Evolutionary conservation across 2,888 invertebrate species (phyloP), one percentile per base, ranked within the genome.

Genomic region (Lamproptera curius): DNA sequence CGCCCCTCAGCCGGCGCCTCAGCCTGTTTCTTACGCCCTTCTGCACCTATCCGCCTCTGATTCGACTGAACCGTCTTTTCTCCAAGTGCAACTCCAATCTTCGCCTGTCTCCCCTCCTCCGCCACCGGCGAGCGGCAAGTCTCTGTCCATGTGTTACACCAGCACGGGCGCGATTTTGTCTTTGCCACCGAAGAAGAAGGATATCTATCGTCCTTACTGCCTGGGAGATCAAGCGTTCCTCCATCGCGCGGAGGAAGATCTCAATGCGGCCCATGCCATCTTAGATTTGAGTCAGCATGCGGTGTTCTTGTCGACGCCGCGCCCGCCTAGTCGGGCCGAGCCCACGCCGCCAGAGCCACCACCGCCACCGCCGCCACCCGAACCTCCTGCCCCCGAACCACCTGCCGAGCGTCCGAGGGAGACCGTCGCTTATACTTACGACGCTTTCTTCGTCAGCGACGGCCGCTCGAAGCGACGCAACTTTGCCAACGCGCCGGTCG

Each of bases 381-480:
- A 15, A 51, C 50, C 46, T 16, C 54, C 64, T 56, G 53, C 57
- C 54, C 45, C 58, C 56, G 6, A 56, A 51, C 41, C 62, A 69
- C 1, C 36, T 54, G 46, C 67, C 6, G 76, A 78, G 40, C 68
- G 75, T 28, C 68, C 83, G 13, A 86, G 90, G 31, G 94, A 95
- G 70, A 95, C 95, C 2, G 92, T 95, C 54, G 95, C 95, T 10
- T 96, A 96, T 76, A 95, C 96, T 14, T 95, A 96, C 80, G 95
- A 96, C 72, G 95, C 95, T n/a, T 95, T 96, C 78, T 95, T 96
- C 73, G 95, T 95, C 2, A 95, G 95, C 65, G 95, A 96, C 65
- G 95, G 96, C 0, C 90, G 95, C 33, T 95, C 95, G n/a, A 95
- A 95, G 69, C 88, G 93, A n/a, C 91, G 91, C 63, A 89, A 79